Conservation (phyloP, 2,888 invertebrate species). For the Nebria salina region DNA sequence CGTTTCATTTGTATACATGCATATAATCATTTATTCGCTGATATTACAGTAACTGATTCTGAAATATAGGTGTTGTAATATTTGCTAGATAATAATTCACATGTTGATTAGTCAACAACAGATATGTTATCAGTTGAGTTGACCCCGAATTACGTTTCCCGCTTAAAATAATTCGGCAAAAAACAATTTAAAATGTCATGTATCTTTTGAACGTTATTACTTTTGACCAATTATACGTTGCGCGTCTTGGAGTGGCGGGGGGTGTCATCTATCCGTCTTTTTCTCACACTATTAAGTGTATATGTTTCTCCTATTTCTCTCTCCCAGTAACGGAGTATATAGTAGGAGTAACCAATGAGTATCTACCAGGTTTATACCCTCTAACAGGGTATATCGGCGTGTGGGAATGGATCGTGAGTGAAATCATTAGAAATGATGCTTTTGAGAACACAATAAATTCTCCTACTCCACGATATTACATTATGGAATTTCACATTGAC, state of each 20-base stretch:
- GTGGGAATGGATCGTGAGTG: conserved; percentile 43
- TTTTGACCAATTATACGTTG: conserved; percentile 28
- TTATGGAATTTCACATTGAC: neutral
- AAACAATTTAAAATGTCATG: neutral
- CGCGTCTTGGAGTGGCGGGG: conserved; percentile 13
- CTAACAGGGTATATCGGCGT: conserved; percentile 39
- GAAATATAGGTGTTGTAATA: neutral
- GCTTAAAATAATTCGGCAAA: neutral
- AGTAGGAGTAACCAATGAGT: conserved; percentile 47
- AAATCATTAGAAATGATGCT: conserved; percentile 40
- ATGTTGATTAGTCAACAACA: neutral
- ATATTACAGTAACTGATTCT: neutral
- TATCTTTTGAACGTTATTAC: conserved; percentile 17
- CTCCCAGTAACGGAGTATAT: conserved; percentile 28
- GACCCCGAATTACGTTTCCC: neutral
- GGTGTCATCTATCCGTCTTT: conserved; percentile 28
- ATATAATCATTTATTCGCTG: no score
- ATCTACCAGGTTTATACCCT: conserved; percentile 41
- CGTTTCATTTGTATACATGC: no score
- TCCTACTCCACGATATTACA: neutral
- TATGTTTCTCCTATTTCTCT: conserved; percentile 32
- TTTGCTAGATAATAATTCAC: neutral
- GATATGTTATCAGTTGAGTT: neutral
- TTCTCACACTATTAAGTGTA: conserved; percentile 27
- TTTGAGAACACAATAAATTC: conserved; percentile 34